Evolutionary conservation across 2,113 vertebrate species (phyloP).

Genomic region (Macquaria ambigua): DNA sequence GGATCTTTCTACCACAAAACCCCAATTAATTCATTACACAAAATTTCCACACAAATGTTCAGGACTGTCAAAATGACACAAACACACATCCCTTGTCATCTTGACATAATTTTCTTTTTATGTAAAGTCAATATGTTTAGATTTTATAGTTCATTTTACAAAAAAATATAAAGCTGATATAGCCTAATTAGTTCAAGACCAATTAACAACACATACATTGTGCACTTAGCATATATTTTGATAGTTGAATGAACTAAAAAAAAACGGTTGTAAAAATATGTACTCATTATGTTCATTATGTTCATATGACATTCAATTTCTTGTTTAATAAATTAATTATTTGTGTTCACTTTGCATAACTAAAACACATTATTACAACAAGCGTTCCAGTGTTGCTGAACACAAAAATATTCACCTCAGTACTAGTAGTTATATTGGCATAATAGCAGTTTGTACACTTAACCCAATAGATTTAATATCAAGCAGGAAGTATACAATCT

Average conservation of each 20-base stretch:
- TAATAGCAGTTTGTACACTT: no score
- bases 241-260: neutral
- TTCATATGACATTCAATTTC: neutral
- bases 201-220: neutral
- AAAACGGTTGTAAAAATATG: neutral
- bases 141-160: neutral
- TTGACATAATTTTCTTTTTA: neutral
- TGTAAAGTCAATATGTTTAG: neutral
- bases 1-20: no score
- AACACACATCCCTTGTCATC: neutral
- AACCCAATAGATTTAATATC: no score
- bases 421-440: no score
- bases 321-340: no score
- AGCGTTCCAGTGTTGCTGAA: no score
- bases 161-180: neutral
- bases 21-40: no score
- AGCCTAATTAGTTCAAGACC: neutral
- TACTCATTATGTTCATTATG: neutral
- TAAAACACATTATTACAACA: no score
- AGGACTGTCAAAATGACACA: neutral
- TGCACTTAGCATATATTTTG: neutral
- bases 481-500: no score
- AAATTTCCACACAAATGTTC: no score
- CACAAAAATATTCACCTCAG: no score
- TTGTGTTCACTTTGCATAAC: no score